Base-by-base conservation (phyloP, 2,888 invertebrate species). In the Zaprionus bogoriensis region DNA sequence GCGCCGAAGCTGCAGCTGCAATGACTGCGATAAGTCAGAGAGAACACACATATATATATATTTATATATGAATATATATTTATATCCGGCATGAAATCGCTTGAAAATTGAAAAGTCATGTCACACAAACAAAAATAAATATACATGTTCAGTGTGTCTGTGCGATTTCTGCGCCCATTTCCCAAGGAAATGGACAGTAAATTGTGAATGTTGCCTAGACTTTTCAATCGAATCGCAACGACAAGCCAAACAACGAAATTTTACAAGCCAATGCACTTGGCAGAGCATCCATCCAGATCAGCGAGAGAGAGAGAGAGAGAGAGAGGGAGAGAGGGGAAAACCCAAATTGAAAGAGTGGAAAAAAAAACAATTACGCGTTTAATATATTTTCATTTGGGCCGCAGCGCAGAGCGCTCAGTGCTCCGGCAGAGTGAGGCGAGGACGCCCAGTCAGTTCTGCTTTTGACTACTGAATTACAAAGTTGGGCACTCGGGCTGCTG, bases 371-470 rank as follows among this genome's bases (percentile, higher is more conserved):
- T 82, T 85, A 82, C 77, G 74, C 67, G 75, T 79, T 85, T 79
- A 85, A 82, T 82, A 82, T 77, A 82, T 85, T 84, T 85, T 85
- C 73, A 82, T 82, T 84, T 78, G 71, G 70, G n/a, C n/a, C n/a
- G n/a, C 67, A 47, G 48, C 30, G 53, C 59, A 46, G 14, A 14
- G 14, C n/a, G n/a, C n/a, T n/a, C n/a, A n/a, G n/a, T n/a, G n/a
- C n/a, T n/a, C n/a, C n/a, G n/a, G n/a, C n/a, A 14, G 14, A 14
- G 32, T 14, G 32, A 32, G 1, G 14, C 7, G 17, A 27, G 41
- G 61, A 45, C 61, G 47, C 39, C 55, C 23, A 42, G 12, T 12
- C 27, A 12, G 20, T 39, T 47, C 51, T 50, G 65, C 65, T 55
- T 68, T 60, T 74, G 70, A 76, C 72, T 75, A 68, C 75, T 72